Base-by-base conservation (phyloP, 1,140 invertebrate species). In the Macrobrachium rosenbergii region DNA sequence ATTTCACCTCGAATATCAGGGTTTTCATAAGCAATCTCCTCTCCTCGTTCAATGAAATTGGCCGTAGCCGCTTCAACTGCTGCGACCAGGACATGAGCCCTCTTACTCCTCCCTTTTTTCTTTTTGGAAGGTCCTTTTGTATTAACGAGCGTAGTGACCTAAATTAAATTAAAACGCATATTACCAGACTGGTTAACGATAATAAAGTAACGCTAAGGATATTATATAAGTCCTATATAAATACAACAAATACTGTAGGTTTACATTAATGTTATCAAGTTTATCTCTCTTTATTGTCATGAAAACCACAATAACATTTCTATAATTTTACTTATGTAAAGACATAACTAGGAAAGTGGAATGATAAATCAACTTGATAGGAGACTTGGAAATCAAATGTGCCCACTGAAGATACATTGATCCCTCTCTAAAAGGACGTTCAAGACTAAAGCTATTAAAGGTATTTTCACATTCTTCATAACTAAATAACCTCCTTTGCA, bases 1-100 rank as follows among this genome's bases (percentile, higher is more conserved):
- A 99, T 99, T 93, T 99, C 98, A 90, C 96, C 95, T 58, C 97
- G 97, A 79, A 99, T 98, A 91, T 99, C 98, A 0, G 98, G 97
- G 93, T 99, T 99, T 93, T 99, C 98, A 92, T 97, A 96, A 0
- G 98, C 98, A 90, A 99, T 99, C 92, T 97, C 96, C 93, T 99
- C 97, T 63, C 98, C 98, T 90, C 96, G 95, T 90, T 97, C 96
- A 79, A 98, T 98, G 92, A 99, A 99, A 93, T 99, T 98, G 91
- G 97, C 95, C 0, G 98, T 99, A 0, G 98, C 98, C 91, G 98
- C 97, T 93, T 99, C 98, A 12, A 99, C 98, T 14, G 98, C 98
- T 63, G 97, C 97, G 60, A 99, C 98, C 7, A 99, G 92, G 19
- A 98, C 97, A 92, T 98, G 98, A 7, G 98, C 98, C 69, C 98